Evolutionary conservation across 1,140 invertebrate genomes (phyloP).

Genomic region (Platyscapa corneri): DNA sequence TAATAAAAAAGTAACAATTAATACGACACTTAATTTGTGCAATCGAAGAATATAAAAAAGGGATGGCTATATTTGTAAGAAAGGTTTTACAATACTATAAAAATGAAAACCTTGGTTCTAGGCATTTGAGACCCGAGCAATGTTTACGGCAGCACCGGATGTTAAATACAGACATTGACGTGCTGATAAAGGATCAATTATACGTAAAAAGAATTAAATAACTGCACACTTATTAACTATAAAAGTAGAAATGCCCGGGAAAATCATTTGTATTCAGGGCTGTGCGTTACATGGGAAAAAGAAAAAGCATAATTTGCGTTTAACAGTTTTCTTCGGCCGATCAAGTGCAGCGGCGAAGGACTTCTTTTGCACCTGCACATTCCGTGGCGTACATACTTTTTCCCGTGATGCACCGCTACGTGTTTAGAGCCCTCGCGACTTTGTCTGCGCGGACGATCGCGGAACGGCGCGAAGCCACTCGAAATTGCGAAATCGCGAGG

Average conservation of each 20-base stretch:
- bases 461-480: too few species aligned
- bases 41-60: not conserved
- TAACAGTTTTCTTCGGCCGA: slow-evolving; percentile 7
- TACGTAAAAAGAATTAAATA: not conserved
- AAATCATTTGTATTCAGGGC: slow-evolving; percentile 29
- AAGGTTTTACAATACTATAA: not conserved
- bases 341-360: not conserved
- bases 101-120: not conserved
- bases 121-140: not conserved
- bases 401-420: too few species aligned
- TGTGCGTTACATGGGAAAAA: not conserved
- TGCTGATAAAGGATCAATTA: not conserved
- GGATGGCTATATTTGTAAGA: not conserved
- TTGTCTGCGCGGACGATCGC: too few species aligned
- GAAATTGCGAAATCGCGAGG: not conserved
- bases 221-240: not conserved
- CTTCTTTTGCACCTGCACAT: slow-evolving; percentile 15
- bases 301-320: not conserved
- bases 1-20: not conserved
- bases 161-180: not conserved
- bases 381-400: not conserved
- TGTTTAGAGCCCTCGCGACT: not conserved
- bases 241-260: not conserved
- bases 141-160: not conserved
- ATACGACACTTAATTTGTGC: not conserved